A percentile compares a stretch with the other conserved stretches of the same genome.
phyloP scores from a whole-genome alignment of 2,113 vertebrate species.

The Syrmaticus mikado region DNA sequence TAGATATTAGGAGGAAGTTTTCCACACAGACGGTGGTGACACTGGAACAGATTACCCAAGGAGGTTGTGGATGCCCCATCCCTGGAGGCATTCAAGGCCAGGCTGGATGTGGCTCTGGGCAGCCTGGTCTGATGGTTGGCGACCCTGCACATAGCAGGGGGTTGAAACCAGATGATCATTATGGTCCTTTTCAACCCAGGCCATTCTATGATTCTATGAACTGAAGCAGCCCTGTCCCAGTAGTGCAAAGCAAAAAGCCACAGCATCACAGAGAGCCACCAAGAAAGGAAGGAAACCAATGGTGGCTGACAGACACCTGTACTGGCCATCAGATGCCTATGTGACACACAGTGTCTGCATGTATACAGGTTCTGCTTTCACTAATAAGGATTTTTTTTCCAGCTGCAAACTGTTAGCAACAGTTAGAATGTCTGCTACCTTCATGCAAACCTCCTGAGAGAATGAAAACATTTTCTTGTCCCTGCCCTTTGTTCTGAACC shows the following conservation, averaged over 20 bases:
- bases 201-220: too few species aligned
- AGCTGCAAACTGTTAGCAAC: not conserved
- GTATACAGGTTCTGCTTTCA: not conserved
- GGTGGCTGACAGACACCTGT: not conserved
- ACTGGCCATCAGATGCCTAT: not conserved
- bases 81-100: too few species aligned
- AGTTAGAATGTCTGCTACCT: not conserved
- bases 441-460: not conserved
- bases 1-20: too few species aligned
- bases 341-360: not conserved
- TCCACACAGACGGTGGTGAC: too few species aligned
- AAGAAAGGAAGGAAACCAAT: not conserved
- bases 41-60: too few species aligned
- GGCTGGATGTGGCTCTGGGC: too few species aligned
- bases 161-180: too few species aligned
- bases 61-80: too few species aligned
- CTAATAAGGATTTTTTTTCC: not conserved
- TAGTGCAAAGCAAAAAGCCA: not conserved
- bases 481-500: not conserved
- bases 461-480: not conserved
- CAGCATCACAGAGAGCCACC: not conserved
- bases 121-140: too few species aligned
- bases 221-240: not conserved
- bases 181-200: too few species aligned
- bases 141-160: too few species aligned